A percentile compares a stretch with the other conserved stretches of the same genome.
These are phyloP conservation scores for Diplosoma virens DNA, from an alignment of 23 tunicate species.

Conservation along the genomic window DNA sequence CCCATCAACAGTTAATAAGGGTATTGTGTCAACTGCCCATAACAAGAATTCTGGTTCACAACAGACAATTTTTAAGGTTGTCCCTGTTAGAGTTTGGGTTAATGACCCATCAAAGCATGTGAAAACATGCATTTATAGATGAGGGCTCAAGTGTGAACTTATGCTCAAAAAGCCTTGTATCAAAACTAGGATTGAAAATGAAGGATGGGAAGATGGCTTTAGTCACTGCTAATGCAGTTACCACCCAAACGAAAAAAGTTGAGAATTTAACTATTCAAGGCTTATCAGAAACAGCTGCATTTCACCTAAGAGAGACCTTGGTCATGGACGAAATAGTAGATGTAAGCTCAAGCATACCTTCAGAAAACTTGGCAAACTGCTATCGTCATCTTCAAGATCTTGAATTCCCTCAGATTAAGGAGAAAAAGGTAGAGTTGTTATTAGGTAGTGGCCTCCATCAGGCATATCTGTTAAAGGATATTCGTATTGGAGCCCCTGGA, in stretches of 20 bases:
- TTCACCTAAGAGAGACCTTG: neutral
- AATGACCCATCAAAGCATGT: neutral
- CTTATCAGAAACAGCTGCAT: neutral
- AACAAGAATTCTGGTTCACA: neutral
- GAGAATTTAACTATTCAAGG: neutral
- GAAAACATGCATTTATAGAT: neutral
- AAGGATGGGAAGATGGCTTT: neutral
- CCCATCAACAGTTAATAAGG: neutral
- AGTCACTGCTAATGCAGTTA: neutral
- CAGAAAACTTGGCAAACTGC: neutral
- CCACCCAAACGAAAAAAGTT: neutral
- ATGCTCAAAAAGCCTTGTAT: neutral
- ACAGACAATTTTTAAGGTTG: neutral
- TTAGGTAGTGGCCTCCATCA: slow-evolving; percentile 10
- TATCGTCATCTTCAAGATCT: neutral
- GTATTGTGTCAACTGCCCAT: neutral
- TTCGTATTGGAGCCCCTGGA: neutral
- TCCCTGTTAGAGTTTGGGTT: slow-evolving; percentile 8
- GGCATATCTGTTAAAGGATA: neutral
- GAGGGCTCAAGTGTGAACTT: slow-evolving; percentile 20
- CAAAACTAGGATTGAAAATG: neutral
- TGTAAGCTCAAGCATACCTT: neutral
- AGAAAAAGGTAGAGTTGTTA: neutral
- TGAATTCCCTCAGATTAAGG: neutral
- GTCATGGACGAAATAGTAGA: neutral